A percentile compares a stretch with the other conserved stretches of the same genome.
These are phyloP conservation scores for Lineus longissimus DNA, from an alignment of 1,140 invertebrate species.

Conservation along the genomic window DNA sequence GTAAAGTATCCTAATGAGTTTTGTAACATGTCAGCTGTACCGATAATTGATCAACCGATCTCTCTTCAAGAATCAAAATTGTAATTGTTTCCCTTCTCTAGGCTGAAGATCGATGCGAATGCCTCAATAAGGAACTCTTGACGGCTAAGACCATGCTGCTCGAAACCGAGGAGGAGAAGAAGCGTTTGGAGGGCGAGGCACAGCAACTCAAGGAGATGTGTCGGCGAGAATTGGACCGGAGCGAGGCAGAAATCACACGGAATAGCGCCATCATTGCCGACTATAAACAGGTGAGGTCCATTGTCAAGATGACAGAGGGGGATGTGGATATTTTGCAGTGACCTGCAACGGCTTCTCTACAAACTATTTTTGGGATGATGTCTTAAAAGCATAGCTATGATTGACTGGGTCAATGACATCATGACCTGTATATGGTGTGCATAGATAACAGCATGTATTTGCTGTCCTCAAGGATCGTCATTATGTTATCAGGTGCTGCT, in stretches of 20 bases:
- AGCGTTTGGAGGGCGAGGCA: slow-evolving; percentile 73
- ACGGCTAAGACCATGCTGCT: slow-evolving; percentile 68
- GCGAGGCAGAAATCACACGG: slow-evolving; percentile 65
- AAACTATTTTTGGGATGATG: neutral
- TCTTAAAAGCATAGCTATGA: neutral
- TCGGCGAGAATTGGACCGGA: slow-evolving; percentile 70
- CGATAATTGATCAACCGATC: no score
- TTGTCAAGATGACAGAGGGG: neutral
- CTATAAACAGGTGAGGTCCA: slow-evolving; percentile 73
- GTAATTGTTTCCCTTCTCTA: no score
- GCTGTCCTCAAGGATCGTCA: no score
- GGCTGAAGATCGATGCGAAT: slow-evolving; percentile 74
- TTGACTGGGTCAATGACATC: no score
- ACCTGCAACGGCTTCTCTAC: neutral
- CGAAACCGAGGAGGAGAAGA: slow-evolving; percentile 79
- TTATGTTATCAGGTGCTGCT: no score
- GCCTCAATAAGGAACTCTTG: slow-evolving; percentile 74
- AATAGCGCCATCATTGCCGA: slow-evolving; percentile 78
- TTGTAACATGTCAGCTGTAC: no score
- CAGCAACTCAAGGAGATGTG: slow-evolving; percentile 78
- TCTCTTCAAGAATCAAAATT: no score
- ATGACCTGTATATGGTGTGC: no score
- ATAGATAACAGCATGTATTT: no score
- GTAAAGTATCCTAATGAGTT: no score
- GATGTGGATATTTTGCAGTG: neutral